Conservation (phyloP, 1,140 invertebrate species). For the Choristoneura fumiferana region DNA sequence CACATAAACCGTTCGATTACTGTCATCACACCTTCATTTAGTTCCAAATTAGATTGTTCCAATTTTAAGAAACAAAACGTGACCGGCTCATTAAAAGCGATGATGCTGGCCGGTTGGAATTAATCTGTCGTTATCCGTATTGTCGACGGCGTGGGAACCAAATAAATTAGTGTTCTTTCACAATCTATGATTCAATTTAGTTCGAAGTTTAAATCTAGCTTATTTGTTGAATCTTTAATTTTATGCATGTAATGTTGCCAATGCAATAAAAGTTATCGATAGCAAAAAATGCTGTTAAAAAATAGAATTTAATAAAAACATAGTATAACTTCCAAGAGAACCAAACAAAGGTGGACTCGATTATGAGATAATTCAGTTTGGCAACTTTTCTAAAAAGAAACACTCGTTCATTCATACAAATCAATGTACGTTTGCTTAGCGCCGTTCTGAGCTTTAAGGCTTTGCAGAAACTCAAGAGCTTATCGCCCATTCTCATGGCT, state of each 20-base stretch:
- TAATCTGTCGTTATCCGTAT: background rate
- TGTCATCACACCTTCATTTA: no score
- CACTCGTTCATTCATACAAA: background rate
- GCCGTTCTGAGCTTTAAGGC: background rate
- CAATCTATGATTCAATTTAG: no score
- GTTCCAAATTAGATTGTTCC: background rate
- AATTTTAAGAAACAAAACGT: conserved; percentile 11
- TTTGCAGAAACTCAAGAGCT: background rate
- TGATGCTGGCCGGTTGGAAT: conserved; percentile 9
- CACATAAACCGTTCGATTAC: no score
- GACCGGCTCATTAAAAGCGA: conserved; percentile 12
- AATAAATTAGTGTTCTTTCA: background rate
- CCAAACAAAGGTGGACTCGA: background rate
- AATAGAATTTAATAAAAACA: no score
- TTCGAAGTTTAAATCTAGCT: no score
- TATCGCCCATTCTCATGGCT: background rate
- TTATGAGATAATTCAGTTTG: background rate
- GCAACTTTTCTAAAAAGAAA: background rate
- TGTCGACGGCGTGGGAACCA: conserved; percentile 9
- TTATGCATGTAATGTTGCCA: no score
- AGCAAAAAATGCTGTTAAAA: no score
- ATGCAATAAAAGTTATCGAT: no score
- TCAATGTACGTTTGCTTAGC: background rate
- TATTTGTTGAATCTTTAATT: no score
- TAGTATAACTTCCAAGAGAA: background rate